Percentiles rank a stretch among this genome's conserved stretches.
Evolutionary conservation across 1,140 invertebrate species (phyloP).

Genomic region (Panulirus ornatus): DNA sequence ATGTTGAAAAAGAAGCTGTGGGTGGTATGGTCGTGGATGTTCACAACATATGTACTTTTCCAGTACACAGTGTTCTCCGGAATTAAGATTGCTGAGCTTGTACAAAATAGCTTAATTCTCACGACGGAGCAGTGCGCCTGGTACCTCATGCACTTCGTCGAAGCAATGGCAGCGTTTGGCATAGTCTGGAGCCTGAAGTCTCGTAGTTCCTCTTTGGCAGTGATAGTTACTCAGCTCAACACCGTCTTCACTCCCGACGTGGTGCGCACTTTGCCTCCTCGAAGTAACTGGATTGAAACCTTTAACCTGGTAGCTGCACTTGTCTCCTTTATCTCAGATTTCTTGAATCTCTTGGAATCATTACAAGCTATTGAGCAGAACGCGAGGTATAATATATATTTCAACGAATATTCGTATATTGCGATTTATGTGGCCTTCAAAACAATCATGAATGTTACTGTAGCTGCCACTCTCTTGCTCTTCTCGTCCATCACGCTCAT

Average conservation of each 20-base stretch:
- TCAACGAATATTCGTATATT: too few relatives aligned
- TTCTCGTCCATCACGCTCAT: not conserved
- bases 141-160: not conserved
- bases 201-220: not conserved
- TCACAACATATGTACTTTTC: not conserved
- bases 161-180: not conserved
- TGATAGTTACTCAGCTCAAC: not conserved
- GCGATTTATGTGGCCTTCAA: not conserved
- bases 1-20: not conserved
- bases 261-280: not conserved
- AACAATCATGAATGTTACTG: not conserved
- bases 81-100: not conserved
- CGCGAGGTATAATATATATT: too few relatives aligned
- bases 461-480: not conserved
- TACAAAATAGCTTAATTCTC: not conserved
- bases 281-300: not conserved
- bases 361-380: too few relatives aligned
- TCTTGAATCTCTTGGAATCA: not conserved
- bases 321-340: not conserved
- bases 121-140: not conserved
- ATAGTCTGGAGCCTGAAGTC: not conserved
- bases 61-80: not conserved
- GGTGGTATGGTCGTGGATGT: not conserved
- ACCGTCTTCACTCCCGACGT: not conserved
- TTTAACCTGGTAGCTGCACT: not conserved